Conservation (phyloP, 2,797 vertebrate species). For the Megaceryle alcyon region DNA sequence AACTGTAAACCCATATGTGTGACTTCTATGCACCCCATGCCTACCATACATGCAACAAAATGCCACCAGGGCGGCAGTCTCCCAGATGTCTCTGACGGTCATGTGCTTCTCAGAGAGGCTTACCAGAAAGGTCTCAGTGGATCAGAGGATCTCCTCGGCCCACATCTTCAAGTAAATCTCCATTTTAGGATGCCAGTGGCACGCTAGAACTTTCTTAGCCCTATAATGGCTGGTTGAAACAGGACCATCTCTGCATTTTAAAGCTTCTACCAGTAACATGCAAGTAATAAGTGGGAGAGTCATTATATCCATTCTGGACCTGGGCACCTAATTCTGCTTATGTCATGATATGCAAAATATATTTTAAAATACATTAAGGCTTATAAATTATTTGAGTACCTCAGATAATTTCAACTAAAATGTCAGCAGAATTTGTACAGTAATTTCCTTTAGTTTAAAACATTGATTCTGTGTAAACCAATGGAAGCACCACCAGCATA, state of each 20-base stretch:
- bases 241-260: not conserved
- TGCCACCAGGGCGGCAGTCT: not conserved
- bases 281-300: not conserved
- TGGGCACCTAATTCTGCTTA: not conserved
- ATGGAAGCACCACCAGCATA: not conserved
- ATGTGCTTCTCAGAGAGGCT: not conserved
- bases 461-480: not conserved
- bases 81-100: not conserved
- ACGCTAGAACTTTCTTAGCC: accelerated
- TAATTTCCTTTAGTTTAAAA: not conserved
- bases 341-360: not conserved
- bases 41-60: accelerated
- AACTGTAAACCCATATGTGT: accelerated
- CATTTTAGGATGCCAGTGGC: not conserved
- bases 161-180: not conserved
- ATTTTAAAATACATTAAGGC: not conserved
- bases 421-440: not conserved
- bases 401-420: not conserved
- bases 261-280: not conserved
- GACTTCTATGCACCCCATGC: not conserved
- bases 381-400: not conserved
- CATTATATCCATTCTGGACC: not conserved
- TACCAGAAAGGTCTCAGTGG: not conserved
- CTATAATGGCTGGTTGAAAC: not conserved
- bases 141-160: accelerated